Evolutionary conservation across 2,797 vertebrate species (phyloP).

Genomic region (Microctenopoma steveboyesi): DNA sequence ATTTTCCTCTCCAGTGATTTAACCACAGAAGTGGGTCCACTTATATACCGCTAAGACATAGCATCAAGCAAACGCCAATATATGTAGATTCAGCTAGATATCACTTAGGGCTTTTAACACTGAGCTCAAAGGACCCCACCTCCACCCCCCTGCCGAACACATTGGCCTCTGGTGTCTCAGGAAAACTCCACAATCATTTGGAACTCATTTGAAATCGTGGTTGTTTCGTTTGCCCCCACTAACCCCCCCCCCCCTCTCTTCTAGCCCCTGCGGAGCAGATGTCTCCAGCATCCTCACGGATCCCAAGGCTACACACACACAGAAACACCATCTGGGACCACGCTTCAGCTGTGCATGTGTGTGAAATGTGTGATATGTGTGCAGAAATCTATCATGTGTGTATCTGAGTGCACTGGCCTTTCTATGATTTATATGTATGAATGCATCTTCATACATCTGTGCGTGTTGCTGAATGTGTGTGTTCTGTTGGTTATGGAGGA

Average conservation of each 20-base stretch:
- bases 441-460: constrained; percentile 57
- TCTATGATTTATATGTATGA: constrained; percentile 62
- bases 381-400: constrained; percentile 50
- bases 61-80: constrained; percentile 39
- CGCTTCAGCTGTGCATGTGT: constrained; percentile 72
- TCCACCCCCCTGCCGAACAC: constrained; percentile 23
- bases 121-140: constrained; percentile 54
- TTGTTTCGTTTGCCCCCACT: constrained; percentile 70
- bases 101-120: constrained; percentile 55
- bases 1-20: constrained; percentile 58
- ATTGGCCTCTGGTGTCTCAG: constrained; percentile 63
- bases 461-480: constrained; percentile 41
- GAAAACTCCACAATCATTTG: constrained; percentile 75
- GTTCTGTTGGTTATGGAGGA: constrained; percentile 34
- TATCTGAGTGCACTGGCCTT: constrained; percentile 55
- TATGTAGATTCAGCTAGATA: constrained; percentile 53
- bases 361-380: constrained; percentile 50
- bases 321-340: constrained; percentile 85
- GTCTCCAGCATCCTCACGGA: constrained; percentile 80
- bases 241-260: constrained; percentile 59
- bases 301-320: constrained; percentile 81
- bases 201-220: constrained; percentile 77
- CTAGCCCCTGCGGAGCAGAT: constrained; percentile 81
- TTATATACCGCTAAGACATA: constrained; percentile 54
- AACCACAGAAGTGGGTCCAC: constrained; percentile 60